Base-by-base conservation (phyloP, 2,113 vertebrate genomes). In the Heterochromis multidens region DNA sequence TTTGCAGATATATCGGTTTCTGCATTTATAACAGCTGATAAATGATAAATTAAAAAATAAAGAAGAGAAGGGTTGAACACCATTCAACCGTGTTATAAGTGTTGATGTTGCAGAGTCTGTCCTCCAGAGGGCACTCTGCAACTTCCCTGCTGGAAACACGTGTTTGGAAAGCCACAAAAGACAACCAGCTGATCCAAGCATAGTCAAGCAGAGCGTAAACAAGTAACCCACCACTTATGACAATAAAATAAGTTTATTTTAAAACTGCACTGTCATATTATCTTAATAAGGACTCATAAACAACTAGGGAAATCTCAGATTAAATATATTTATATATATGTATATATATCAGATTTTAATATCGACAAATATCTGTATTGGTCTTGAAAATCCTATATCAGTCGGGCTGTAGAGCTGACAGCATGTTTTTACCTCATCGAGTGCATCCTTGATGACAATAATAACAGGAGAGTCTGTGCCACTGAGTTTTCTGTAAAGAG, bases 401-500 rank as follows among this genome's bases (percentile, higher is more conserved):
- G 10, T 72, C 0, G 2, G 43, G 25, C 1, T 72, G 1, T 25
- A 40, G 52, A 67, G 11, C 60, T 27, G 23, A 27, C 61, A 13
- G 17, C 14, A 74, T 29, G 52, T 74, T 74, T 79, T 62, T 85
- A 97, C 96, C 95, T 97, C 96, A 67, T 95, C 84, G 2, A 93
- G 93, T 1, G 93, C 88, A 25, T 97, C 96, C 78, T 96, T 96
- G 74, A 97, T 96, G 52, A 97, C 89, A 10, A 97, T 72, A 5
- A 97, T 94, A 11, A 90, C 91, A 4, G 96, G 96, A 0, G 96
- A 96, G 59, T 97, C 96, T 1, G 89, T 89, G 37, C 80, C 12
- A 1, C 93, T 61, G 17, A 96, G 94, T 82, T 94, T 96, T 61
- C 96, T 94, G 93, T 97, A 97, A 25, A 97, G 95, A 17, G 94